Conservation (phyloP, 2,797 vertebrate genomes). For the Lophotriccus pileatus region DNA sequence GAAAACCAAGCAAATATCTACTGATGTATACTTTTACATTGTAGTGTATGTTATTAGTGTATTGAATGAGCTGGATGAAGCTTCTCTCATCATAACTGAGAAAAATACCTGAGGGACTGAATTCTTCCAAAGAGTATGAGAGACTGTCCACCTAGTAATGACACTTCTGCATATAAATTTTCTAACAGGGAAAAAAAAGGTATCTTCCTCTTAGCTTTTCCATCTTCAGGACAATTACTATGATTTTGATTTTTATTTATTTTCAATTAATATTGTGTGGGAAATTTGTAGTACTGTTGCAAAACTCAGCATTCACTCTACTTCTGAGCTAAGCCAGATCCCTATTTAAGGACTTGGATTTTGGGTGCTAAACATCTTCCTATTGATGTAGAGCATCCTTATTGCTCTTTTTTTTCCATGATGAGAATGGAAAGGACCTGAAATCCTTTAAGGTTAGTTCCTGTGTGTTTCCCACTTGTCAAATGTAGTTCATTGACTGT, state of each 20-base stretch:
- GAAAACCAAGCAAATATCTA: background rate
- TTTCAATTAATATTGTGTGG: background rate
- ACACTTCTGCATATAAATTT: background rate
- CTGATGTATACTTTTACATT: background rate
- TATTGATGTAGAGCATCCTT: background rate
- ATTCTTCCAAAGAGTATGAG: background rate
- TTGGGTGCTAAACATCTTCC: background rate
- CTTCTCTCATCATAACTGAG: background rate
- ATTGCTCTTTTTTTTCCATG: background rate
- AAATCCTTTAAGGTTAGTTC: background rate
- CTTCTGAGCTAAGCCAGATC: background rate
- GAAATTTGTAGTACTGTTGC: background rate
- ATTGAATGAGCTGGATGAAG: background rate
- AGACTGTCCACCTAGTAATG: background rate
- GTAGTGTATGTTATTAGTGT: fast-evolving
- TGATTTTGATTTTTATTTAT: background rate
- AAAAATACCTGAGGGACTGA: background rate
- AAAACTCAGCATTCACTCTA: background rate
- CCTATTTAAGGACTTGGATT: background rate
- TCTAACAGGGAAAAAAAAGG: background rate
- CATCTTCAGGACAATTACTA: background rate
- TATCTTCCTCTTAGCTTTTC: background rate
- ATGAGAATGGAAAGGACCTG: background rate
- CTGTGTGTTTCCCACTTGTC: background rate
- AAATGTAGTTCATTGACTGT: background rate